Percentiles rank a stretch among this genome's conserved stretches.
Evolutionary conservation across 2,113 vertebrate species (phyloP).

Genomic region (Piliocolobus tephrosceles): DNA sequence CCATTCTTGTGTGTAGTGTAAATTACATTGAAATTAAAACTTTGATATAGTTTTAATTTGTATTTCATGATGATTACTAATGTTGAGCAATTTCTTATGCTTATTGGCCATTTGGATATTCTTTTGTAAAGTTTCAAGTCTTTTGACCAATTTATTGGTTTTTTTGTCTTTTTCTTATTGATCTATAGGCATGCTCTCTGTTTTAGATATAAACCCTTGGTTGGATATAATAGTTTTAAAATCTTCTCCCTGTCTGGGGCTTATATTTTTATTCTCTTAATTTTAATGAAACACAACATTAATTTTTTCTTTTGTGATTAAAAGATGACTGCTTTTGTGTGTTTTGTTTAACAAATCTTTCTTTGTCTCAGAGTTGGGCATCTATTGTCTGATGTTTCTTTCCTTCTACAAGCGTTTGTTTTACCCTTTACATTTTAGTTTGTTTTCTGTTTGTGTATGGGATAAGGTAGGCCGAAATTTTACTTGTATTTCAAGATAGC

Average conservation of each 20-base stretch:
- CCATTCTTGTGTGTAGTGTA: not conserved
- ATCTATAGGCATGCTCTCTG: not conserved
- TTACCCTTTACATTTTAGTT: not conserved
- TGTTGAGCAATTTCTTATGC: not conserved
- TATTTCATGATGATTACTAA: not conserved
- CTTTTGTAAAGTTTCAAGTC: not conserved
- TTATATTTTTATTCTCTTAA: not conserved
- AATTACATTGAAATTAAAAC: not conserved
- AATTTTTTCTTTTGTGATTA: not conserved
- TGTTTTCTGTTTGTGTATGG: not conserved
- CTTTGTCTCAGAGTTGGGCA: not conserved
- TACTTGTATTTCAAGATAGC: not conserved
- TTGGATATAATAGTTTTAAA: not conserved
- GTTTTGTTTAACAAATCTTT: not conserved
- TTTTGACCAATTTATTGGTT: not conserved
- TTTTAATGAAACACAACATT: not conserved
- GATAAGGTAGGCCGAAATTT: not conserved
- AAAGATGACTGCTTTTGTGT: not conserved
- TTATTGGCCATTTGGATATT: not conserved
- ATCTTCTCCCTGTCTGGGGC: not conserved
- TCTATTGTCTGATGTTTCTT: not conserved
- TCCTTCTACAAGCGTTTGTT: not conserved
- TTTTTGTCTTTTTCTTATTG: not conserved
- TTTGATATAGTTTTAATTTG: not conserved
- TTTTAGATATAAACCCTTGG: not conserved